Conservation (phyloP, 2,113 vertebrate species). For the Pedionomus torquatus region DNA sequence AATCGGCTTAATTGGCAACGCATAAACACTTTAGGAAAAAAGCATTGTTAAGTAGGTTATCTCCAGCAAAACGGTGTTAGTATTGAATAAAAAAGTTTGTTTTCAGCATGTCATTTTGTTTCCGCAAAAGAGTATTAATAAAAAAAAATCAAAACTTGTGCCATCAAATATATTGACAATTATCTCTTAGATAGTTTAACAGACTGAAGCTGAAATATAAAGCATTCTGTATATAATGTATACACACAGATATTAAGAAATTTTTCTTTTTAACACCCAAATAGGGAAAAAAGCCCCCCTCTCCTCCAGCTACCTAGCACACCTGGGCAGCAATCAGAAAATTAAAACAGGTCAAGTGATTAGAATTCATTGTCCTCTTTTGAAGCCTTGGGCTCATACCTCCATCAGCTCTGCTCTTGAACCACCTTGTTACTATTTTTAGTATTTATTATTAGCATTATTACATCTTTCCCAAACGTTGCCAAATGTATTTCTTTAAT, state of each 20-base stretch:
- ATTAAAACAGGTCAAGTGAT: not conserved
- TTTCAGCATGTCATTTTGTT: not conserved
- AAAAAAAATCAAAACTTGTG: not conserved
- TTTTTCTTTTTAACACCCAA: not conserved
- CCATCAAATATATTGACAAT: not conserved
- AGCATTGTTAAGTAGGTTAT: slow-evolving; percentile 26
- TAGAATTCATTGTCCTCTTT: not conserved
- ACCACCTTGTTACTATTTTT: not conserved
- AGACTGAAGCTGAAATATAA: not conserved
- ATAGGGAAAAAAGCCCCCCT: not conserved
- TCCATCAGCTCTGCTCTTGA: not conserved
- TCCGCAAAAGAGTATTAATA: slow-evolving; percentile 3
- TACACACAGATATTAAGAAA: not conserved
- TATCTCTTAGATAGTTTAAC: not conserved
- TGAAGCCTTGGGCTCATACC: not conserved
- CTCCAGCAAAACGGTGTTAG: not conserved
- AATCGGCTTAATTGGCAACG: slow-evolving; percentile 92
- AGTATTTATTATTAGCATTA: not conserved
- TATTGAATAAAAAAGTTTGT: not conserved
- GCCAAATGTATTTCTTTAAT: not conserved
- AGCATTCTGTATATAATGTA: not conserved
- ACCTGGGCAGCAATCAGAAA: not conserved
- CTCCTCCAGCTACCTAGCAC: not conserved
- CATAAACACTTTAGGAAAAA: slow-evolving; percentile 91
- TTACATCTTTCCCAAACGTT: not conserved